Conservation (phyloP, 2,797 vertebrate species). For the Alca torda region DNA sequence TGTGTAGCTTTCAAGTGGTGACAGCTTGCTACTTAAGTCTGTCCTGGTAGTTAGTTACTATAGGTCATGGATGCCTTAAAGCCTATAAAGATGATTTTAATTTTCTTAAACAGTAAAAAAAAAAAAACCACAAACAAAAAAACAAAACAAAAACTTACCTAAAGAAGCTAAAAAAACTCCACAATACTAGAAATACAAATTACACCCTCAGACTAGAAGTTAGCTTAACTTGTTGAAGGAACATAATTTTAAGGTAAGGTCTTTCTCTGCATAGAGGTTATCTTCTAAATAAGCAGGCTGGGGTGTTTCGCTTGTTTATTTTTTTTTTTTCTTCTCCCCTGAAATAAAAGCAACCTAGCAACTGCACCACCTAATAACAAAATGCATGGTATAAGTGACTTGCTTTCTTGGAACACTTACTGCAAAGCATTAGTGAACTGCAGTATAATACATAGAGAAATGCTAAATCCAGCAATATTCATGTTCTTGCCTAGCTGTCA, state of each 20-base stretch:
- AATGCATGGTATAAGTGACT: neutral
- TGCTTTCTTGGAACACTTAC: neutral
- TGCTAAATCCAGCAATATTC: neutral
- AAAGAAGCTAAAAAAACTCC: neutral
- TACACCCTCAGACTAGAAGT: neutral
- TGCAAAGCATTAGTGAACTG: neutral
- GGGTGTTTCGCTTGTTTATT: neutral
- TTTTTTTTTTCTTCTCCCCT: too few relatives aligned
- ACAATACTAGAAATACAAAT: neutral
- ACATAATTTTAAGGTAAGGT: neutral
- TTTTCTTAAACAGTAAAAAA: neutral
- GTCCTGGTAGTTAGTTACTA: neutral
- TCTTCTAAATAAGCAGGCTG: neutral
- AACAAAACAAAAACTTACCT: neutral
- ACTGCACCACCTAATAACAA: neutral
- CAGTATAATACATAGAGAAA: neutral
- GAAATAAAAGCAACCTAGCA: neutral
- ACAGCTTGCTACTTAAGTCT: neutral
- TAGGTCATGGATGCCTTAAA: neutral
- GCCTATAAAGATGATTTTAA: neutral
- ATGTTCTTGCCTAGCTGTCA: neutral
- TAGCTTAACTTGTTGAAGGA: neutral
- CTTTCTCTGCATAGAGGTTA: neutral
- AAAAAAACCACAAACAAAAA: too few relatives aligned
- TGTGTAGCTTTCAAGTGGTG: neutral